Base-by-base conservation (phyloP, 1,140 invertebrate genomes). In the Nasonia longicornis region DNA sequence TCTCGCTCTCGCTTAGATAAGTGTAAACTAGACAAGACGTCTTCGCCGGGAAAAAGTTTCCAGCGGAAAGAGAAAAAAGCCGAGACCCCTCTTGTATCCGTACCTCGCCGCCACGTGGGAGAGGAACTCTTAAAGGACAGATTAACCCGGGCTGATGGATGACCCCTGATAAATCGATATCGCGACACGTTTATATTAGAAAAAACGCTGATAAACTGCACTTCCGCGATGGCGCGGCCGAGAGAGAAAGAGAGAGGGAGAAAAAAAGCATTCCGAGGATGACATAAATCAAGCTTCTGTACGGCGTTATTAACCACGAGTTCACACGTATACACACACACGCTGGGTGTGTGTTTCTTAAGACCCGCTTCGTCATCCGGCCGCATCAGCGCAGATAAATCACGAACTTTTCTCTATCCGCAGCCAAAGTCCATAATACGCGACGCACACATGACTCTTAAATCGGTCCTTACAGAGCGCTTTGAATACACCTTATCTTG, bases 151-250 rank as follows among this genome's bases (percentile, higher is more conserved):
- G 20, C 66, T 76, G 79, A 81, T 75, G 64, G 79, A 81, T 76
- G 79, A 71, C 67, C 64, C 70, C 69, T 76, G 73, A 80, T 75
- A 52, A 81, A 81, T 76, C 73, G 79, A 80, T 52, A 72, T 26
- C 70, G 20, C 42, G 48, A 63, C 63, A 29, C 75, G 45, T 69
- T 77, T 48, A 29, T 77, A 77, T 77, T 69, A 58, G 67, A 29
- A 52, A 45, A 45, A 52, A 58, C 22, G 10, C 6, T 67, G 66
- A 69, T 77, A 77, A 77, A 58, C 76, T 78, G 66, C 76, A 77
- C 42, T 35, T 70, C 67, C 31, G 52, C 45, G 31, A 71, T 42
- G 35, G 38, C 6, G 22, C 31, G 29, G 26, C 26, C 10, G 31
- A 31, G 31, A 31, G 67, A 70, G 48, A 52, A 14, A 20, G 48